Evolutionary conservation across 1,140 invertebrate species (phyloP), one percentile per base, ranked within the genome.

Genomic region (Cotesia typhae): DNA sequence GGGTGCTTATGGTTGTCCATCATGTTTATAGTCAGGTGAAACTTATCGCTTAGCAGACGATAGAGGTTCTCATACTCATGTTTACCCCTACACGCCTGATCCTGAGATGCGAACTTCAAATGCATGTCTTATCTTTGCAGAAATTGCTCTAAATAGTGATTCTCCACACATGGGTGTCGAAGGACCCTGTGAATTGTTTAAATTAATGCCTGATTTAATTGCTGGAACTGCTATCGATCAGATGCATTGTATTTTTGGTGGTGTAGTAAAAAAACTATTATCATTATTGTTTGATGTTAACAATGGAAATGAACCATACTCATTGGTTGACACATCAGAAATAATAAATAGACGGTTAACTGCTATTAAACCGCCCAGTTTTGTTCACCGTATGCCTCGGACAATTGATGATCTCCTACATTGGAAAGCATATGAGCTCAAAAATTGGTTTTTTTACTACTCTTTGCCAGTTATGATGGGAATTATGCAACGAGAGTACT

Each of bases 401-500:
- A 66, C 67, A 12, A 57, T 76, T n/a, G 9, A 47, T 6, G 75
- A 78, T 64, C 57, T 76, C 10, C 2, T 36, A 38, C 75, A 76
- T 60, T 78, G 77, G 77, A 78, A 78, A 68, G 61, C 75, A 28
- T 76, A 67, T 20, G 72, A 77, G 67, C 14, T 75, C 2, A 72
- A 59, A 66, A 28, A 71, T 73, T 17, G 17, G 17, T 17, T 17
- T 17, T 17, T 17, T 17, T 17, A 17, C 17, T 17, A 17, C 1
- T 17, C 75, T 59, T 7, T 75, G 12, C 75, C 74, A 41, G 47
- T 78, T 55, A 65, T 78, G 4, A 4, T 61, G 66, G 77, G 70
- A 52, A 67, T 75, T 47, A 64, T 78, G 70, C 66, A 70, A 71
- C 9, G 14, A 14, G 66, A 73, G 9, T 76, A 74, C 41, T 71